phyloP scores from a whole-genome alignment of 2,888 invertebrate genomes.

The Epirrita christyi region DNA sequence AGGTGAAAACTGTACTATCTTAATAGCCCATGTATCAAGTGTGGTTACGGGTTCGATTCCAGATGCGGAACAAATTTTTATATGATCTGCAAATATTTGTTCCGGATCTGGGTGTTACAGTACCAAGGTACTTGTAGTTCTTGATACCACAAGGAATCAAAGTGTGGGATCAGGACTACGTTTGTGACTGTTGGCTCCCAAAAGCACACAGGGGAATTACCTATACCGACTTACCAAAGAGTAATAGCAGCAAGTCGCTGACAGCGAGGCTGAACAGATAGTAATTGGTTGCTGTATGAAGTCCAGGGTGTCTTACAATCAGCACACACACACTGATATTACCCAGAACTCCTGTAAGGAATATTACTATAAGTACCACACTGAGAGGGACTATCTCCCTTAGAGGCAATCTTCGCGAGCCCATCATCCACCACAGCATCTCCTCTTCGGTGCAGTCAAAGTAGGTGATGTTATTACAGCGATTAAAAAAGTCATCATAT shows the following conservation, averaged over 20 bases:
- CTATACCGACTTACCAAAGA: conserved; percentile 87
- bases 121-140: too few relatives aligned
- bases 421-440: conserved; percentile 85
- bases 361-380: conserved; percentile 90
- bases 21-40: too few relatives aligned
- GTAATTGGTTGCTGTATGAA: conserved; percentile 96
- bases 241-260: conserved; percentile 92
- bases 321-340: conserved; percentile 94
- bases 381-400: conserved; percentile 86
- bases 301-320: conserved; percentile 90
- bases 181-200: too few relatives aligned
- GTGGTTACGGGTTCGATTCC: too few relatives aligned
- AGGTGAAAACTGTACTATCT: too few relatives aligned
- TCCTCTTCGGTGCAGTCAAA: conserved; percentile 86
- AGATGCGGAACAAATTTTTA: too few relatives aligned
- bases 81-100: too few relatives aligned
- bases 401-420: conserved; percentile 86
- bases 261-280: conserved; percentile 95
- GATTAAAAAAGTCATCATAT: conserved; percentile 70
- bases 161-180: too few relatives aligned
- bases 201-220: too few relatives aligned
- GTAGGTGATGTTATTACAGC: conserved; percentile 74
- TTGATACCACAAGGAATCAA: too few relatives aligned
- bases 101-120: too few relatives aligned
- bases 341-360: conserved; percentile 93